Evolutionary conservation across 2,888 invertebrate genomes (phyloP), one percentile per base, ranked within the genome.

Genomic region (Cataglyphis cursor): DNA sequence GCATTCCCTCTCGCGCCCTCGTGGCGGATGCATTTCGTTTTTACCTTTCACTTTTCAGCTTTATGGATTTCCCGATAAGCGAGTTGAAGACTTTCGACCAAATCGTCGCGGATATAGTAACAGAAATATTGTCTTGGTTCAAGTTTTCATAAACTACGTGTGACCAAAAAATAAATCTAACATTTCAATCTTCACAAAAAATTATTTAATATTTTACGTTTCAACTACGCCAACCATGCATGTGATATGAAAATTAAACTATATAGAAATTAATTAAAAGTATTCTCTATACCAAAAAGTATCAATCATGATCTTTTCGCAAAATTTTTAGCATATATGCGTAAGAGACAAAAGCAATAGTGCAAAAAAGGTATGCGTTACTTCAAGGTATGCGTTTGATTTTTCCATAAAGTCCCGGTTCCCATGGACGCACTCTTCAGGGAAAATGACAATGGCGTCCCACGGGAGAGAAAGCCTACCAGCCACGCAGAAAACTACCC

Each of bases 361-460:
- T 54, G 21, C 41, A 70, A 57, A 81, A 73, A 80, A 78, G 80
- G 70, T n/a, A 51, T 8, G 51, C 82, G 84, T 84, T 89, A 88
- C 88, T 92, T 86, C 90, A 91, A 93, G 90, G 93, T 93, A 93
- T 90, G 92, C 92, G 93, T 94, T 94, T 93, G 94, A 94, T 94
- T 94, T 94, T 93, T 92, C 92, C 91, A 92, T 91, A 88, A 91
- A 93, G 92, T 91, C 87, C 80, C 88, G 86, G 87, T 90, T 89
- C 90, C 87, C 89, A 88, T 90, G 92, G 89, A 92, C 92, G 92
- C 91, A 91, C 92, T 92, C 93, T 93, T 90, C 90, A 91, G 91
- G 91, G 93, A 93, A 92, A 80, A 93, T 93, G 94, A 94, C 94
- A 94, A 94, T 94, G 93, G 92, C 90, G 91, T 93, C 93, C 93